Base-by-base conservation (phyloP, 2,797 vertebrate genomes). In the Falco peregrinus region DNA sequence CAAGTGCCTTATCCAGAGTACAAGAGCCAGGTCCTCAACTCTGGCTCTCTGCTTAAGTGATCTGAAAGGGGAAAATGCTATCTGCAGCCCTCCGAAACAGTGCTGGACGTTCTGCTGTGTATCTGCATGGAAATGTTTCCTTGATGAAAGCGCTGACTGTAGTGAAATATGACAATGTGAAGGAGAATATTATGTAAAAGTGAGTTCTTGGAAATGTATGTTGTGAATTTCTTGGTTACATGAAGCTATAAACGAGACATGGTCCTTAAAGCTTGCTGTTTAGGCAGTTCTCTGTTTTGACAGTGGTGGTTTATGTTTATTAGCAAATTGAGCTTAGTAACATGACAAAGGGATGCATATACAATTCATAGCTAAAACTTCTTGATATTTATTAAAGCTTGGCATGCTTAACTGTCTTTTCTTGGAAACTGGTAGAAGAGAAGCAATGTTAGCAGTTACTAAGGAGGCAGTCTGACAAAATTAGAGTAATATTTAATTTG, bases 1-100 rank as follows among this genome's bases (percentile, higher is more conserved):
- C 84, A 93, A 82, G 88, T 93, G 88, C 90, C 94, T 97, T 95
- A 95, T 67, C 60, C 67, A 65, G 83, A 87, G 86, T 47, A 7
- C 67, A 84, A 45, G 89, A 79, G 70, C 68, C 67, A 77, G 69
- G 51, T 61, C 92, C 85, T 61, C 8, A 19, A 65, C 47, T 84
- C 53, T 59, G 70, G 20, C 79, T 41, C 25, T 64, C 45, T 84
- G 53, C n/a, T 79, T 35, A 37, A 70, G 26, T 43, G 11, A 24
- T 60, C 51, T 15, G 35, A 21, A 26, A 26, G 75, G 41, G 60
- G 67, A 39, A 63, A 74, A 45, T 10, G 3, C 5, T 47, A 25
- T 11, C 33, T 93, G 71, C 78, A 79, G 75, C 78, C 48, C 71
- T 83, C 68, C 25, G 22, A 29, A 31, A 20, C 1, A 60, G 53